Percentiles rank a stretch among this genome's conserved stretches.
Conservation (phyloP, 2,888 invertebrate genomes). For the Mythimna ferrago region DNA sequence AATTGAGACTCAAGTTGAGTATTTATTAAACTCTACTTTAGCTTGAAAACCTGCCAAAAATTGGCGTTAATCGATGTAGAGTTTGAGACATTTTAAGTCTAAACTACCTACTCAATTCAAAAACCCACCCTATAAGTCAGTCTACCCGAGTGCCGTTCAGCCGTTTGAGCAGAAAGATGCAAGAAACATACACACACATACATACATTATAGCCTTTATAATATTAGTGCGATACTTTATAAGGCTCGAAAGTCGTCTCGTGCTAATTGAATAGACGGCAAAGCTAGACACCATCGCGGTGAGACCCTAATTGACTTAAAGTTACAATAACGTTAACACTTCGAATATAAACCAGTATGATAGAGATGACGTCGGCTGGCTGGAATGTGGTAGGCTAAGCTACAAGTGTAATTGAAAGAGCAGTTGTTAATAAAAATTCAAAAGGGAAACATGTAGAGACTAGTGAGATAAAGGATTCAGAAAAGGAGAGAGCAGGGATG, state of each 20-base stretch:
- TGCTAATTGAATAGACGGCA: slow-evolving; percentile 35
- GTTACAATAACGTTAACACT: slow-evolving; percentile 21
- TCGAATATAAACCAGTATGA: slow-evolving; percentile 6
- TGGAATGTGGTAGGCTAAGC: not conserved
- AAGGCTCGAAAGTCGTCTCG: slow-evolving; percentile 3
- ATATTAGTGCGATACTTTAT: slow-evolving; percentile 13
- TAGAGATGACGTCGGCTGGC: slow-evolving; percentile 19
- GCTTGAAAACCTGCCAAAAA: too few relatives aligned
- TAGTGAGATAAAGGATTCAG: not conserved
- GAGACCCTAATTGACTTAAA: slow-evolving; percentile 47
- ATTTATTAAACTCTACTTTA: too few relatives aligned
- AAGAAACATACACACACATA: too few relatives aligned
- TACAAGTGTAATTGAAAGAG: not conserved
- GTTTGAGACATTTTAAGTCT: too few relatives aligned
- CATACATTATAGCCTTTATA: too few relatives aligned
- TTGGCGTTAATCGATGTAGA: too few relatives aligned
- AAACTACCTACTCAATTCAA: too few relatives aligned
- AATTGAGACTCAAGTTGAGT: too few relatives aligned
- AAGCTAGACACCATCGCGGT: slow-evolving; percentile 15
- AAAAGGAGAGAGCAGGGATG: too few relatives aligned
- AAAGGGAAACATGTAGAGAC: not conserved
- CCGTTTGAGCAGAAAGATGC: too few relatives aligned
- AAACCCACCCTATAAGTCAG: too few relatives aligned
- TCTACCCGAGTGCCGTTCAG: too few relatives aligned
- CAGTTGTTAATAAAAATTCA: not conserved